Evolutionary conservation across 2,888 invertebrate genomes (phyloP).

Genomic region (Lottia gigantea): DNA sequence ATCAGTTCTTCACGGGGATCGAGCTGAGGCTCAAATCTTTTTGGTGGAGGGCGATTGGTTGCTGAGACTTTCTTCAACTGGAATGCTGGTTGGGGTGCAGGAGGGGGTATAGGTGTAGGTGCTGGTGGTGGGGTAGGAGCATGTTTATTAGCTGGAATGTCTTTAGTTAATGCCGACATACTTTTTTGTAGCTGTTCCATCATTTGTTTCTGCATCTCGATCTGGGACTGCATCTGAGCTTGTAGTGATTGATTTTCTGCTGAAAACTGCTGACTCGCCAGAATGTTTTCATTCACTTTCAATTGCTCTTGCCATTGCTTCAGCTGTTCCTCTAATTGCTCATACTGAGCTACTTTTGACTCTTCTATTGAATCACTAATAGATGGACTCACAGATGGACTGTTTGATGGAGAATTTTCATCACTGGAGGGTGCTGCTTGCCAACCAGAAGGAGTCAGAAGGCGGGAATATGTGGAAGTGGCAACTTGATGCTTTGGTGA

Average conservation of each 20-base stretch:
- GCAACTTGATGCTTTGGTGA: not conserved
- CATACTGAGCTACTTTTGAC: constrained; percentile 50
- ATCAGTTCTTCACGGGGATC: constrained; percentile 78
- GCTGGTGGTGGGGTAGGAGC: constrained; percentile 19
- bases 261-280: constrained; percentile 41
- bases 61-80: constrained; percentile 18
- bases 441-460: not conserved
- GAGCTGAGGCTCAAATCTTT: constrained; percentile 51
- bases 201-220: constrained; percentile 53
- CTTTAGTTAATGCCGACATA: constrained; percentile 40
- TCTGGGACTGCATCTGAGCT: constrained; percentile 51
- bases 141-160: not conserved
- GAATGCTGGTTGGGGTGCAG: constrained; percentile 13
- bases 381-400: not conserved
- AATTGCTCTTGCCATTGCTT: constrained; percentile 60
- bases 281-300: constrained; percentile 53
- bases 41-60: constrained; percentile 14
- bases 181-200: constrained; percentile 47
- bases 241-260: constrained; percentile 42
- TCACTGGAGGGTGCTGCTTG: not conserved
- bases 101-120: constrained; percentile 22
- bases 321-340: constrained; percentile 57
- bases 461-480: not conserved
- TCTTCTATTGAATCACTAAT: constrained; percentile 20
- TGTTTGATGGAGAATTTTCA: not conserved